Evolutionary conservation across 2,113 vertebrate genomes (phyloP).

Genomic region (Azemiops feae): DNA sequence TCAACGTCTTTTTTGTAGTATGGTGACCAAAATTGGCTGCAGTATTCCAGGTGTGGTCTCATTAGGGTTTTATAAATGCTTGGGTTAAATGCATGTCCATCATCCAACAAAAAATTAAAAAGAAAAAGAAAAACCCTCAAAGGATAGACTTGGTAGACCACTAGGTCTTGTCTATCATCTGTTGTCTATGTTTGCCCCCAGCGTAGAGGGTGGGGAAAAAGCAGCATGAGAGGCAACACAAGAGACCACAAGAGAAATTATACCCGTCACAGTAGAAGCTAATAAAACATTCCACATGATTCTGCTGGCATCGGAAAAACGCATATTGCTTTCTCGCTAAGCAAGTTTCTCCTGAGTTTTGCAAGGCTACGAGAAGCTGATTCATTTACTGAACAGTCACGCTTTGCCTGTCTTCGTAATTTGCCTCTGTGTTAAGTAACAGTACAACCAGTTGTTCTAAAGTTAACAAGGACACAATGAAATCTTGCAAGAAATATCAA

Average conservation of each 20-base stretch:
- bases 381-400: slow-evolving; percentile 19
- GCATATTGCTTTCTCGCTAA: not conserved
- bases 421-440: slow-evolving; percentile 21
- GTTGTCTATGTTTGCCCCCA: not conserved
- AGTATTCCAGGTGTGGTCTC: too few relatives aligned
- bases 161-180: not conserved
- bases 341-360: not conserved
- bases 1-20: too few relatives aligned
- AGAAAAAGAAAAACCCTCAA: not conserved
- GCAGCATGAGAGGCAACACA: not conserved
- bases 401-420: slow-evolving; percentile 23
- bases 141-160: not conserved
- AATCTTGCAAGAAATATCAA: not conserved
- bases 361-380: not conserved
- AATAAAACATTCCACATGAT: not conserved
- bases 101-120: not conserved
- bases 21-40: too few relatives aligned
- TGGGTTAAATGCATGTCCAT: not conserved
- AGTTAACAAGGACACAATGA: not conserved
- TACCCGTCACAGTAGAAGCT: not conserved
- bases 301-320: not conserved
- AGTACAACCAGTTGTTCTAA: slow-evolving; percentile 32
- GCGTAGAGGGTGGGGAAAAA: not conserved
- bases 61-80: too few relatives aligned
- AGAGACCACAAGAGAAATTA: not conserved